phyloP scores from a whole-genome alignment of 2,888 invertebrate species.

The Hypsopygia costalis region DNA sequence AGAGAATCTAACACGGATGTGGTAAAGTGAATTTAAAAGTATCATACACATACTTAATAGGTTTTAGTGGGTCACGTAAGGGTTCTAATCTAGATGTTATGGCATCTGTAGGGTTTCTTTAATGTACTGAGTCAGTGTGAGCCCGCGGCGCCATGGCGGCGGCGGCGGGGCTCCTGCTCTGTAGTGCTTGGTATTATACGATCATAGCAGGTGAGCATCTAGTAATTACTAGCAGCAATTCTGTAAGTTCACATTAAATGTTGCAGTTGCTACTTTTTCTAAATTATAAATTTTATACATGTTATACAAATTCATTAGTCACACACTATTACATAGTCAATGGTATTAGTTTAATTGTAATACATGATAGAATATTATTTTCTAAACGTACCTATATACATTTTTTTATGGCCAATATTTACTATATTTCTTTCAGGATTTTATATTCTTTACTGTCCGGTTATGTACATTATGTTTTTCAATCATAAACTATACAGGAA shows the following conservation, averaged over 20 bases:
- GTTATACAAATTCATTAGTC: too few species aligned
- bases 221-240: too few species aligned
- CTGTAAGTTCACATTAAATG: too few species aligned
- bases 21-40: constrained; percentile 18
- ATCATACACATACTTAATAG: constrained; percentile 28
- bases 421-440: constrained; percentile 69
- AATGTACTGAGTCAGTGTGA: constrained; percentile 31
- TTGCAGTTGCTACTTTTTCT: too few species aligned
- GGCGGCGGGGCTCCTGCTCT: constrained; percentile 57
- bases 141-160: constrained; percentile 54
- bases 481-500: constrained; percentile 85
- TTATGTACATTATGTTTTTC: constrained; percentile 85
- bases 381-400: too few species aligned
- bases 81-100: constrained; percentile 51
- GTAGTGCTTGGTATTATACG: constrained; percentile 67
- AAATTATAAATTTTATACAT: too few species aligned
- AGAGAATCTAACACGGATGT: not conserved
- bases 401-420: constrained; percentile 1
- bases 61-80: constrained; percentile 50
- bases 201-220: constrained; percentile 58
- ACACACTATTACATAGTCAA: too few species aligned
- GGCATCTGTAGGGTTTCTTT: constrained; percentile 48
- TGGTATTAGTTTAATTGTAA: too few species aligned
- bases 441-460: constrained; percentile 83
- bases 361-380: too few species aligned